Conservation (phyloP, 2,113 vertebrate genomes). For the Montifringilla adamsi region DNA sequence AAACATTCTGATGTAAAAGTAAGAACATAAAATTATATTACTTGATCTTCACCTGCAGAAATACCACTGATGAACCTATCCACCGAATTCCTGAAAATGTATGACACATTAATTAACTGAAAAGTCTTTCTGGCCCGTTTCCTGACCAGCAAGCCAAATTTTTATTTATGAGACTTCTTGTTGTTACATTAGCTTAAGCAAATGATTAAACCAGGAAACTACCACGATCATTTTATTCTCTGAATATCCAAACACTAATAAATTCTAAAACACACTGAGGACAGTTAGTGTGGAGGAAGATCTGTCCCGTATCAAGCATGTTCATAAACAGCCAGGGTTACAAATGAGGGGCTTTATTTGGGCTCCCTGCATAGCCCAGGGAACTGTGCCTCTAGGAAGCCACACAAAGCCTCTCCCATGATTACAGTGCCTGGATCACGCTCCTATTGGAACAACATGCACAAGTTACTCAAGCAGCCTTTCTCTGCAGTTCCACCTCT, state of each 20-base stretch:
- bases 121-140: background rate
- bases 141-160: background rate
- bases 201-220: background rate
- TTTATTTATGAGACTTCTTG: background rate
- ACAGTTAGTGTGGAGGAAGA: background rate
- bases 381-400: background rate
- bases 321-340: accelerated
- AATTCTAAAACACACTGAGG: background rate
- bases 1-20: background rate
- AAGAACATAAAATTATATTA: background rate
- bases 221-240: background rate
- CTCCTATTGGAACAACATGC: background rate
- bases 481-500: conserved; percentile 59
- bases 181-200: background rate
- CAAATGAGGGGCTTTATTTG: background rate
- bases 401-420: background rate
- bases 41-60: background rate
- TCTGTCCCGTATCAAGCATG: background rate
- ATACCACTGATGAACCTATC: background rate
- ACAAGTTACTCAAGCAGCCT: conserved; percentile 11
- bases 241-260: background rate
- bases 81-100: background rate
- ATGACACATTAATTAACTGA: background rate
- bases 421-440: background rate
- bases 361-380: background rate